Conservation (phyloP, 2,113 vertebrate species). For the Argyrosomus japonicus region DNA sequence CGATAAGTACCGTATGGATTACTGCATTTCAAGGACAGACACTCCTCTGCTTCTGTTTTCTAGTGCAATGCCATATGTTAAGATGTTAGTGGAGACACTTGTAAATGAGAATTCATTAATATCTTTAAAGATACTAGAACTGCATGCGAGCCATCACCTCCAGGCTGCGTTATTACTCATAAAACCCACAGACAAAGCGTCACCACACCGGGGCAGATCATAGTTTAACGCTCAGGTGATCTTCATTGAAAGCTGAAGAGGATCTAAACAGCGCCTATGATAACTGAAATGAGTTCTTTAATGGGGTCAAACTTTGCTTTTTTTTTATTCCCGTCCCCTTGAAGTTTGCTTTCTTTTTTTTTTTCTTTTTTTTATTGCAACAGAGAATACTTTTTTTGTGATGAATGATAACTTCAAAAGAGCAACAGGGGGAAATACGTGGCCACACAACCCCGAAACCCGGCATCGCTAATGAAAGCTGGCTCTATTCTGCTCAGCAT, state of each 20-base stretch:
- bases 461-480: constrained; percentile 65
- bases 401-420: constrained; percentile 71
- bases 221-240: constrained; percentile 60
- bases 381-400: constrained; percentile 42
- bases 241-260: constrained; percentile 45
- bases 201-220: constrained; percentile 35
- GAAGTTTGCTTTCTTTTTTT: constrained; percentile 45
- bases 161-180: constrained; percentile 54
- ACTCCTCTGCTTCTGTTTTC: constrained; percentile 7
- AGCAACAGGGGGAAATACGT: constrained; percentile 48
- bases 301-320: constrained; percentile 56
- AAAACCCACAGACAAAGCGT: constrained; percentile 61
- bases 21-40: constrained; percentile 38
- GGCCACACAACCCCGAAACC: constrained; percentile 33
- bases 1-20: constrained; percentile 12
- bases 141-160: constrained; percentile 52
- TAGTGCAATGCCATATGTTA: constrained; percentile 34
- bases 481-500: constrained; percentile 38
- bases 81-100: constrained; percentile 45
- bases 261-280: constrained; percentile 48
- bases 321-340: constrained; percentile 39
- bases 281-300: constrained; percentile 35
- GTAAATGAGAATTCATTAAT: constrained; percentile 64
- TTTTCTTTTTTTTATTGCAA: constrained; percentile 21
- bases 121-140: constrained; percentile 49